phyloP scores from a whole-genome alignment of 2,888 invertebrate species.

The Elysia crispata region DNA sequence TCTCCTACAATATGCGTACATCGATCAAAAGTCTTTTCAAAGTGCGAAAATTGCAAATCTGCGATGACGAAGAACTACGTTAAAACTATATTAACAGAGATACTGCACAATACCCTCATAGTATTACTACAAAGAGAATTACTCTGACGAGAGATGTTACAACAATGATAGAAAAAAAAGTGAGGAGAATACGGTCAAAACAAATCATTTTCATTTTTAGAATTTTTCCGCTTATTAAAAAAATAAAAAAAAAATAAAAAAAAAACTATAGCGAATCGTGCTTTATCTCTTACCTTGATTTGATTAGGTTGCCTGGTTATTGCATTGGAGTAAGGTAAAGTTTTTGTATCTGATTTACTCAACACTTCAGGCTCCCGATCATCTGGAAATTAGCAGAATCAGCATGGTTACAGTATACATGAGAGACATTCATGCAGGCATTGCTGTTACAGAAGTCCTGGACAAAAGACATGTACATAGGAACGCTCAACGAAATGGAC shows the following conservation, averaged over 20 bases:
- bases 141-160: too few species aligned
- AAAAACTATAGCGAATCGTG: background rate
- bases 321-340: slow-evolving; percentile 47
- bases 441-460: background rate
- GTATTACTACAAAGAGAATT: too few species aligned
- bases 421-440: too few species aligned
- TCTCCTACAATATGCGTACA: too few species aligned
- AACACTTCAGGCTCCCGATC: slow-evolving; percentile 38
- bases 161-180: too few species aligned
- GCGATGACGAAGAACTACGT: too few species aligned
- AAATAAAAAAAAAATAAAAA: slow-evolving; percentile 15
- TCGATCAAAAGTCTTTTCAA: too few species aligned
- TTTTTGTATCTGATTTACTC: slow-evolving; percentile 44
- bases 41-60: too few species aligned
- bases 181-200: too few species aligned
- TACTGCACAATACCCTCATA: too few species aligned
- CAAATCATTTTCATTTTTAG: too few species aligned
- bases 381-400: slow-evolving; percentile 48
- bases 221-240: background rate
- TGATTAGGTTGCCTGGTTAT: slow-evolving; percentile 48
- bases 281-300: slow-evolving; percentile 43
- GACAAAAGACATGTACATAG: background rate
- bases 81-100: too few species aligned
- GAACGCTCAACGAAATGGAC: background rate
- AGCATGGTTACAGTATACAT: slow-evolving; percentile 22